Evolutionary conservation across 2,797 vertebrate genomes (phyloP).

Genomic region (Macroramphosus scolopax): DNA sequence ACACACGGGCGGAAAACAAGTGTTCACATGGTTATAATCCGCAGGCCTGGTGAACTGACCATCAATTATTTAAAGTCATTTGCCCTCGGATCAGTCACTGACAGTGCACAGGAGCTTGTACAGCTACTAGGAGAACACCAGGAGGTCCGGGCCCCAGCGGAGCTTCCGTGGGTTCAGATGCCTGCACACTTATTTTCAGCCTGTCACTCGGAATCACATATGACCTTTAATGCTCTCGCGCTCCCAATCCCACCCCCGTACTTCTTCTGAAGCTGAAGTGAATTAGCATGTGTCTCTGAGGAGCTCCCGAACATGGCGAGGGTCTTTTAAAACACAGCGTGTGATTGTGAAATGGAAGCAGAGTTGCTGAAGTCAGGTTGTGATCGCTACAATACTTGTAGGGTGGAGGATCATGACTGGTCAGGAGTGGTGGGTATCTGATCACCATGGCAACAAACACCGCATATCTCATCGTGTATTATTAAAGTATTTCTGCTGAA

Average conservation of each 20-base stretch:
- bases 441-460: not conserved
- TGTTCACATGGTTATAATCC: conserved; percentile 36
- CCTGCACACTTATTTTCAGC: conserved; percentile 68
- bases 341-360: conserved; percentile 27
- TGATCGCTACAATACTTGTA: conserved; percentile 2
- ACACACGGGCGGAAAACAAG: conserved; percentile 1
- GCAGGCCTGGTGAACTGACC: conserved; percentile 23
- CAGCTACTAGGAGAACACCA: conserved; percentile 50
- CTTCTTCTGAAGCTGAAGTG: conserved; percentile 49
- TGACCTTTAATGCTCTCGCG: conserved; percentile 58
- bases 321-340: conserved; percentile 54
- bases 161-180: conserved; percentile 59
- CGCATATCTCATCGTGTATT: no score
- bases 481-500: no score
- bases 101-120: conserved; percentile 59
- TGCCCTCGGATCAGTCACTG: conserved; percentile 65
- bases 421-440: not conserved
- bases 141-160: conserved; percentile 61
- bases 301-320: conserved; percentile 44
- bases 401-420: not conserved
- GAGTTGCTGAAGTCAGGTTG: conserved; percentile 7
- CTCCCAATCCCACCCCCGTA: not conserved
- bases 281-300: conserved; percentile 64
- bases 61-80: conserved; percentile 77
- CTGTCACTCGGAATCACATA: conserved; percentile 78